Percentiles rank a stretch among this genome's conserved stretches.
Conservation (phyloP, 2,113 vertebrate genomes). For the Tor tambroides region DNA sequence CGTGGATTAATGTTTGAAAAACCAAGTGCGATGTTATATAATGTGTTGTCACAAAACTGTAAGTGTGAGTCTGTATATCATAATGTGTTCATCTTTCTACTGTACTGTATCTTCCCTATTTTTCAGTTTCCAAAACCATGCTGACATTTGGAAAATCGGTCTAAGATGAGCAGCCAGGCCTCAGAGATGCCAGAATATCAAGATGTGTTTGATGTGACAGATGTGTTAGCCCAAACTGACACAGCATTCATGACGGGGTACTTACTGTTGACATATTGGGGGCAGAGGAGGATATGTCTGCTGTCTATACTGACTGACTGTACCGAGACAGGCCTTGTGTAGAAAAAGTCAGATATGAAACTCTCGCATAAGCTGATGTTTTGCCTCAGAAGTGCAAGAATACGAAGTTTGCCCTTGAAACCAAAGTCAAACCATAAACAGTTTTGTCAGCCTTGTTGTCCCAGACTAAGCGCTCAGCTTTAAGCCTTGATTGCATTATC, state of each 20-base stretch:
- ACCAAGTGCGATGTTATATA: neutral
- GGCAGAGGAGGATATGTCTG: slow-evolving; percentile 28
- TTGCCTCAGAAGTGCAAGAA: slow-evolving; percentile 15
- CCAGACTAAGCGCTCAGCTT: neutral
- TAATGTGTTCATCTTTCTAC: slow-evolving; percentile 1
- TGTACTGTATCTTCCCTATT: neutral
- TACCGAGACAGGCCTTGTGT: neutral
- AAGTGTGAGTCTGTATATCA: neutral
- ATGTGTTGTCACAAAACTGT: neutral
- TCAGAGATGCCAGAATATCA: slow-evolving; percentile 37
- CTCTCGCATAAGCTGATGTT: slow-evolving; percentile 1
- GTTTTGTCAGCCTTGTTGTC: neutral
- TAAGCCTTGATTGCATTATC: slow-evolving; percentile 19
- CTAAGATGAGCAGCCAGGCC: neutral
- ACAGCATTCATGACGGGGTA: slow-evolving; percentile 40
- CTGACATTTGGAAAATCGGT: neutral
- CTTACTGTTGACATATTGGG: slow-evolving; percentile 48
- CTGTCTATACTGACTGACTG: neutral
- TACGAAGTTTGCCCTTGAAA: neutral
- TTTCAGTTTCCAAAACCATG: neutral
- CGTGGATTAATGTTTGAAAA: neutral
- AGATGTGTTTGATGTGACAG: slow-evolving; percentile 40
- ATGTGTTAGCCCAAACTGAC: slow-evolving; percentile 40
- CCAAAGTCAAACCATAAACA: neutral
- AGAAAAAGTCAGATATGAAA: slow-evolving; percentile 32